Conservation (phyloP, 30 jellyfish, hydroid and myxozoan genomes). For the Hydractinia echinata region DNA sequence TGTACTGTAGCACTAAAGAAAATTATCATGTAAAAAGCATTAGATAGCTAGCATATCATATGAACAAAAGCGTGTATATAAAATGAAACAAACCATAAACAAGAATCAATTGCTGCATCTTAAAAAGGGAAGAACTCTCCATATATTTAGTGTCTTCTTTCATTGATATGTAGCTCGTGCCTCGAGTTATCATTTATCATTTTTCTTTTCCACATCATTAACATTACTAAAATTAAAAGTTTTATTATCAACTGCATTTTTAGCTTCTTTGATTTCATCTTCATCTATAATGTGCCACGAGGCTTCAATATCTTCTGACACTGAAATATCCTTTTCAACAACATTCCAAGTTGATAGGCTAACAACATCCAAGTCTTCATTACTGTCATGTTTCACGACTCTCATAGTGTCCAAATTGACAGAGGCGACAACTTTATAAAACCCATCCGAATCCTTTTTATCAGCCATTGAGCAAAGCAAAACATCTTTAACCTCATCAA, state of each 20-base stretch:
- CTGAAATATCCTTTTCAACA: not conserved
- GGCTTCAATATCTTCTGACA: not conserved
- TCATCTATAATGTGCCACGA: not conserved
- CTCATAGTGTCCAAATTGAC: slow-evolving; percentile 4
- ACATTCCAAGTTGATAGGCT: not conserved
- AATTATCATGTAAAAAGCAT: too few relatives aligned
- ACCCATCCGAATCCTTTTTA: slow-evolving; percentile 46
- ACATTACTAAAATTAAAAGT: too few relatives aligned
- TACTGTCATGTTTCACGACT: not conserved
- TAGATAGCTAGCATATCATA: too few relatives aligned
- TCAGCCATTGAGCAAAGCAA: slow-evolving; percentile 57
- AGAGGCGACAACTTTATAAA: slow-evolving; percentile 45
- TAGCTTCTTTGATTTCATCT: not conserved
- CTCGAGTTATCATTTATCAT: too few relatives aligned
- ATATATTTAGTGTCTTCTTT: too few relatives aligned
- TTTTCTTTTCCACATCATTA: too few relatives aligned
- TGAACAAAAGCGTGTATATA: too few relatives aligned
- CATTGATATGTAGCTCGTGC: too few relatives aligned
- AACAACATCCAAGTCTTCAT: not conserved
- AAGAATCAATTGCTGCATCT: too few relatives aligned
- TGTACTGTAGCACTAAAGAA: too few relatives aligned
- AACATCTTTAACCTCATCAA: slow-evolving; percentile 37
- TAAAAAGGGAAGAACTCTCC: too few relatives aligned
- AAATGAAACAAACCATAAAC: too few relatives aligned
- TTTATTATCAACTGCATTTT: not conserved